These are phyloP conservation scores for Chloropsis cyanopogon DNA, from an alignment of 2,113 vertebrate species.

Conservation along the genomic window DNA sequence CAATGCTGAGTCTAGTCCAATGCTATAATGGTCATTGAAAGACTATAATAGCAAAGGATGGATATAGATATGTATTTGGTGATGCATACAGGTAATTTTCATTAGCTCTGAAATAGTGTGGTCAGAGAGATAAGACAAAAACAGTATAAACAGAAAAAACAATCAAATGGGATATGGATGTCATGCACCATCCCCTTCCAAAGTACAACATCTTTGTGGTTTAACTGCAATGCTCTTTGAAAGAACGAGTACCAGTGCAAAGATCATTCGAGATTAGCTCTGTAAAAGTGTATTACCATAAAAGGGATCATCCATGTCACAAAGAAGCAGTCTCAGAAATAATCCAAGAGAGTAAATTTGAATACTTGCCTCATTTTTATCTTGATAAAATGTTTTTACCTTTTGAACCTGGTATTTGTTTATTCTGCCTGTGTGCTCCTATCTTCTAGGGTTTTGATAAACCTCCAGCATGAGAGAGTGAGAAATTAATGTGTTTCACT, in stretches of 20 bases:
- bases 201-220: background rate
- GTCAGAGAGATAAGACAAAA: background rate
- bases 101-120: background rate
- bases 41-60: background rate
- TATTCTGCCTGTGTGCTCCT: background rate
- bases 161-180: background rate
- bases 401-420: conserved; percentile 43
- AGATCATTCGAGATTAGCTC: background rate
- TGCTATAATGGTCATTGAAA: background rate
- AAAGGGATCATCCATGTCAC: background rate
- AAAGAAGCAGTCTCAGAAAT: conserved; percentile 2
- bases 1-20: background rate
- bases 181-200: background rate
- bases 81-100: background rate
- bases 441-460: conserved; percentile 37
- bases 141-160: background rate
- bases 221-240: background rate
- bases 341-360: conserved; percentile 33
- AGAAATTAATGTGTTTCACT: conserved; percentile 46
- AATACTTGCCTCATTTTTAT: conserved; percentile 43
- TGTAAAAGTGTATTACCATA: background rate
- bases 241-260: background rate
- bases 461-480: conserved; percentile 1
- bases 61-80: background rate
- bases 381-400: conserved; percentile 37